Evolutionary conservation across 2,888 invertebrate species (phyloP), one percentile per base, ranked within the genome.

Genomic region (Polylopha cassiicola): DNA sequence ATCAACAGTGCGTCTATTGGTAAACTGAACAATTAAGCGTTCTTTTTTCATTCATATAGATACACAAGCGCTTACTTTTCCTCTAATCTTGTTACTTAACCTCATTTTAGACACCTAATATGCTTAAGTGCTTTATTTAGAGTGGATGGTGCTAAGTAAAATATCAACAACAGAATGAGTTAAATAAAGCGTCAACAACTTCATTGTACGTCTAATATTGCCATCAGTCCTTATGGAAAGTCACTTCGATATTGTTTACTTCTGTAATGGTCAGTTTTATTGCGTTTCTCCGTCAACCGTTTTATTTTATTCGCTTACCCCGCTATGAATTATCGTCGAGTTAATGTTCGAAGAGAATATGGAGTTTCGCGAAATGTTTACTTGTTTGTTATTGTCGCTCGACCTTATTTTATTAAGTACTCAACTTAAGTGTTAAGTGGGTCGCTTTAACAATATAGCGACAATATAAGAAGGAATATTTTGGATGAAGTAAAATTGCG

Each of bases 261-360:
- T 71, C 62, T 53, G 74, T 77, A 79, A 75, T 68, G 75, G 75
- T 69, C 74, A 76, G 60, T 70, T 74, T 76, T 78, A 74, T 74
- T 72, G 70, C 68, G 48, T 48, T 65, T 61, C 70, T 72, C 69
- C 70, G 65, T 72, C 61, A 57, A 54, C 51, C 59, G 61, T 65
- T 76, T 77, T 73, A 73, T 74, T 69, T 74, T 57, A 66, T 71
- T 62, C 55, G 59, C 36, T 27, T 22, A 30, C 21, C 23, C 32
- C 27, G 46, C 54, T 60, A 58, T 58, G 58, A 69, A 57, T 61
- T 64, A 60, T 62, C 28, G 43, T 24, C 24, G 22, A 31, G 42
- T 62, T 61, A 61, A 64, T 64, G 53, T 59, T 57, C 57, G 58
- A 51, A 56, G 55, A 36, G 20, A 44, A 44, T 44, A 44, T 36